Base-by-base conservation (phyloP, 2,888 invertebrate species). In the Pilophorus perplexus region DNA sequence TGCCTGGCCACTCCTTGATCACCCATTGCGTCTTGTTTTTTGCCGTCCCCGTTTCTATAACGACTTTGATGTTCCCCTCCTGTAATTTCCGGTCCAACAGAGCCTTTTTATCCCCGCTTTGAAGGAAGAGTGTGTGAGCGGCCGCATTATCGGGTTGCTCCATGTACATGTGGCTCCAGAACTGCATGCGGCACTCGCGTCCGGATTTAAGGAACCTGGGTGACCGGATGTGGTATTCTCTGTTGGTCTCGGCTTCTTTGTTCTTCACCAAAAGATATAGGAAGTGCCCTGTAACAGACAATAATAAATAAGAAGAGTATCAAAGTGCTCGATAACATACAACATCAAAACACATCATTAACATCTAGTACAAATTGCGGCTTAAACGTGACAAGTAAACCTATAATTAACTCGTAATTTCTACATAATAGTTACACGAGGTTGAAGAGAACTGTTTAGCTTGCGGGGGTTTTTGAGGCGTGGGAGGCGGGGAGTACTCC, bases 201-300 rank as follows among this genome's bases (percentile, higher is more conserved):
- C 78, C 77, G 1, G 80, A 77, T 44, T 74, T 76, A 3, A 75
- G 72, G 66, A 78, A 79, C 66, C 73, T 69, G 16, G 74, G 73
- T 5, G 80, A 80, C 73, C 74, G 75, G 59, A 80, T 73, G 66
- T 77, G 77, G 33, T 74, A 74, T 20, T 75, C 73, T 12, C 72
- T 74, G 6, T 69, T 71, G 10, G 76, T 75, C 5, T 28, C 66
- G 10, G 76, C 75, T 5, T 28, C 66, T 37, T 40, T 50, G 33
- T 59, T 68, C 62, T 59, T 71, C 64, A 67, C 69, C 50, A 82
- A 82, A 0, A 87, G 80, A 74, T 89, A 85, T 23, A 92, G 79
- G 76, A 89, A 92, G 75, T 87, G 87, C 28, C 90, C 90, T 89
- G 80, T 6, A 70, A 78, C n/a, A n/a, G n/a, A n/a, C n/a, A n/a